phyloP scores from a whole-genome alignment of 2,888 invertebrate species.

The Dermolepida albohirtum region DNA sequence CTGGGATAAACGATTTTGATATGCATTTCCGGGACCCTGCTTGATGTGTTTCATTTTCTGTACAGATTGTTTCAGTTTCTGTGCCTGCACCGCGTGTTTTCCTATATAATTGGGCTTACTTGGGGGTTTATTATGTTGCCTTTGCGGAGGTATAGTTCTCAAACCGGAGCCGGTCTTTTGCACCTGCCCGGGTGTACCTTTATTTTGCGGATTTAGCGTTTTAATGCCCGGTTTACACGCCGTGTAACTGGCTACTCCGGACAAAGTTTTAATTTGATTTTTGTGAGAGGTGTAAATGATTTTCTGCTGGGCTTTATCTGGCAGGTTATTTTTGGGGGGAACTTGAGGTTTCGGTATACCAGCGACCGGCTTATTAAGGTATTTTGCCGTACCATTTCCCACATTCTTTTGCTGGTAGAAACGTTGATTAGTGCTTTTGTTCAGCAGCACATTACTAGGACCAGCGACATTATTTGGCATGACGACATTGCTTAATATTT shows the following conservation, averaged over 20 bases:
- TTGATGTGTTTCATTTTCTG: slow-evolving; percentile 41
- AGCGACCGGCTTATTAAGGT: slow-evolving; percentile 54
- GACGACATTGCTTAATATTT: slow-evolving; percentile 62
- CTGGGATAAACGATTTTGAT: slow-evolving; percentile 48
- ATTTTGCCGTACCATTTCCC: slow-evolving; percentile 60
- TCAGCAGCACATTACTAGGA: slow-evolving; percentile 57
- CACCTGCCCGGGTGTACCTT: slow-evolving; percentile 54
- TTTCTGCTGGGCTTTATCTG: slow-evolving; percentile 49
- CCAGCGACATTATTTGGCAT: slow-evolving; percentile 50
- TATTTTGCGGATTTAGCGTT: slow-evolving; percentile 59
- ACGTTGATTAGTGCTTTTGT: slow-evolving; percentile 57
- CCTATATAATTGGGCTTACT: slow-evolving; percentile 65
- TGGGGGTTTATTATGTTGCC: slow-evolving; percentile 56
- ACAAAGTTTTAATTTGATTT: slow-evolving; percentile 59
- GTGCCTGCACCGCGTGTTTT: slow-evolving; percentile 65
- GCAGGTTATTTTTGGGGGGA: slow-evolving; percentile 27
- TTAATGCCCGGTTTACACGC: slow-evolving; percentile 57
- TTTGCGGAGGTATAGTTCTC: slow-evolving; percentile 63
- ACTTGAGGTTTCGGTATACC: slow-evolving; percentile 41
- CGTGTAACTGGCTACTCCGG: slow-evolving; percentile 56
- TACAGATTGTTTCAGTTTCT: slow-evolving; percentile 56
- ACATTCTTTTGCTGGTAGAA: slow-evolving; percentile 58
- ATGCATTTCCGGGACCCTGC: slow-evolving; percentile 40
- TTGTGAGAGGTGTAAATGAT: slow-evolving; percentile 60
- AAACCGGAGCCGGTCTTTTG: slow-evolving; percentile 60